A percentile compares a stretch with the other conserved stretches of the same genome.
Conservation (phyloP, 2,888 invertebrate genomes). For the Drosophila lacicola region DNA sequence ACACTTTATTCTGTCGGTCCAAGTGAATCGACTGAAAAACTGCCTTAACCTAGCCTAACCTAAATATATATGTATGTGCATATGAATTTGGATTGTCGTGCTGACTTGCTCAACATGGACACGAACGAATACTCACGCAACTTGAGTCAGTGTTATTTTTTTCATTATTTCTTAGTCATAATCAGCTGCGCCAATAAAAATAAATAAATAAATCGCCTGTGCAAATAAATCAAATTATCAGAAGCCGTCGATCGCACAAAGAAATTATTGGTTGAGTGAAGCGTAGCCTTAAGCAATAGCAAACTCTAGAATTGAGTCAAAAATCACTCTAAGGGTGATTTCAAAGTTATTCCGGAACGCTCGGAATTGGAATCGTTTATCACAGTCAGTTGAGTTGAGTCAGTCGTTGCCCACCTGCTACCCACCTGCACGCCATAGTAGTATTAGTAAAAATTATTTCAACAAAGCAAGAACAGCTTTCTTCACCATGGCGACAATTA, state of each 20-base stretch:
- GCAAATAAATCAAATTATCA: conserved; percentile 27
- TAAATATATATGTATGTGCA: too few species aligned
- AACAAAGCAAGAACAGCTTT: neutral
- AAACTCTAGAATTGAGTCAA: neutral
- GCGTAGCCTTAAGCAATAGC: neutral
- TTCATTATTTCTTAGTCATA: conserved; percentile 12
- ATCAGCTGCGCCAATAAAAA: conserved; percentile 13
- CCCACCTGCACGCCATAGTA: neutral
- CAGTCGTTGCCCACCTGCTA: neutral
- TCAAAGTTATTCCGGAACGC: neutral
- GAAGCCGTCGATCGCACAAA: conserved; percentile 3
- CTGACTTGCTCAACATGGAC: conserved; percentile 7
- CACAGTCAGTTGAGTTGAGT: neutral
- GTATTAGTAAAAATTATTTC: neutral
- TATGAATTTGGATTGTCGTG: neutral
- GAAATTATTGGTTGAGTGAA: conserved; percentile 3
- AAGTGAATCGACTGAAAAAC: too few species aligned
- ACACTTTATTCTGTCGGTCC: too few species aligned
- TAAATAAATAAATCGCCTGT: neutral
- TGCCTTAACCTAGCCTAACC: too few species aligned
- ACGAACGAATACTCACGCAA: conserved; percentile 2
- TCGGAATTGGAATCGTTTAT: neutral
- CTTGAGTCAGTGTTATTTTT: conserved; percentile 9
- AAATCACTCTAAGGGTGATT: neutral
- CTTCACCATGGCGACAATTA: neutral